A percentile compares a stretch with the other conserved stretches of the same genome.
These are phyloP conservation scores for Drosophila biarmipes DNA, from an alignment of 1,140 invertebrate species.

Conservation along the genomic window DNA sequence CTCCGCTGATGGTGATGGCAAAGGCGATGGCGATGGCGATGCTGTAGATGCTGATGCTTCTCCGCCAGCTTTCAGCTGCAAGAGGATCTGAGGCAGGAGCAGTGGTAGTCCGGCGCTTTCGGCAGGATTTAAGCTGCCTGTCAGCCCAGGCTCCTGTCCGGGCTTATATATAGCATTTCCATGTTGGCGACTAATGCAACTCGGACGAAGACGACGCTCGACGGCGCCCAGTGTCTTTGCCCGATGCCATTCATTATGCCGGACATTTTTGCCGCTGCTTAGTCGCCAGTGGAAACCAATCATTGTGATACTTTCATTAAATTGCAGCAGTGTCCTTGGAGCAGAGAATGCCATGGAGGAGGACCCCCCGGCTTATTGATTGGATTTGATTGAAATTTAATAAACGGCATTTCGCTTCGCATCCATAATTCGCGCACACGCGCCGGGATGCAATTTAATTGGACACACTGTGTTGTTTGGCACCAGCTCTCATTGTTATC, in stretches of 20 bases:
- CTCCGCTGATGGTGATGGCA: constrained; percentile 19
- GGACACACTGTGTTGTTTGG: constrained; percentile 70
- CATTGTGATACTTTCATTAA: constrained; percentile 83
- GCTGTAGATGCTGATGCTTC: constrained; percentile 31
- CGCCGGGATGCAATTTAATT: constrained; percentile 74
- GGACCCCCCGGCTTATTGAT: constrained; percentile 48
- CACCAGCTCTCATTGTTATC: constrained; percentile 57
- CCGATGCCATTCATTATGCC: constrained; percentile 80
- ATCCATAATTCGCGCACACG: constrained; percentile 62
- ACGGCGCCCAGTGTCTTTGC: constrained; percentile 75
- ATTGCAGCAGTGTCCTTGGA: constrained; percentile 36
- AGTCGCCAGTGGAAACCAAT: constrained; percentile 80
- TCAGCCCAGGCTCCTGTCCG: constrained; percentile 67
- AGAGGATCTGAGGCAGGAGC: neutral
- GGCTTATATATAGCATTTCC: constrained; percentile 78
- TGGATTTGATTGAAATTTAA: constrained; percentile 64
- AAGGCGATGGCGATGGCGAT: constrained; percentile 19
- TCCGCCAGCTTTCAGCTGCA: constrained; percentile 18
- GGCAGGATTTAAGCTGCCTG: constrained; percentile 82
- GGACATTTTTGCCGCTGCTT: constrained; percentile 79
- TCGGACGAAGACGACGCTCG: constrained; percentile 49
- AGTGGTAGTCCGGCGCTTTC: constrained; percentile 55
- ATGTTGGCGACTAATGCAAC: constrained; percentile 81
- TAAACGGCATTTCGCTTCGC: constrained; percentile 55
- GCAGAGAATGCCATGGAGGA: neutral